Base-by-base conservation (phyloP, 1,140 invertebrate species). In the Drosophila pallidifrons region DNA sequence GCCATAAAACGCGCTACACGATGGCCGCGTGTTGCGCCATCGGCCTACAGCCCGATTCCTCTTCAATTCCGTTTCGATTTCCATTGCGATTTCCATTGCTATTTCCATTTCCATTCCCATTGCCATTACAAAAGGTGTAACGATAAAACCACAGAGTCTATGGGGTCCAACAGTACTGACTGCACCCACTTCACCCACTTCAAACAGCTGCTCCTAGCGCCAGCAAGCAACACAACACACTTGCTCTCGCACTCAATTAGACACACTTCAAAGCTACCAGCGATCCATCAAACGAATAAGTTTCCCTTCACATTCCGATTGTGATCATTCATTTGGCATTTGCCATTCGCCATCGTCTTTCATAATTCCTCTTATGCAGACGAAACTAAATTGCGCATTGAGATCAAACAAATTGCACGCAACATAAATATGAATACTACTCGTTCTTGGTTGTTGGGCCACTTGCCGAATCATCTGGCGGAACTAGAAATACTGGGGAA, bases 361-460 rank as follows among this genome's bases (percentile, higher is more conserved):
- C 59, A 72, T 72, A 70, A 76, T 60, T 59, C 47, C n/a, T 13
- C 2, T 6, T 55, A n/a, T 54, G 77, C 87, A 87, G 87, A 91
- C 87, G 60, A 85, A 75, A 65, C 52, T 81, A 81, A 91, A 91
- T 91, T 91, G 68, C 64, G 28, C 87, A 52, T 55, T 81, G 70
- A 91, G 88, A 91, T 91, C 88, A 91, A 91, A 91, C 88, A 91
- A 76, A 91, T 79, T 83, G 88, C 88, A 91, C 76, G 88, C 88
- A 83, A 88, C 85, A 91, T 91, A 91, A 85, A 91, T 91, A 79
- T 83, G 75, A 38, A 64, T 51, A 32, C 54, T 38, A 61, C 46
- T 28, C 45, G 30, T 38, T 57, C 38, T 46, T 20, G 11, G 32
- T 32, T 49, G 52, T 6, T 35, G 51, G n/a, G 16, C 68, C 57